These are phyloP conservation scores for Pristiophorus japonicus DNA, from an alignment of 2,113 vertebrate species.

Conservation along the genomic window DNA sequence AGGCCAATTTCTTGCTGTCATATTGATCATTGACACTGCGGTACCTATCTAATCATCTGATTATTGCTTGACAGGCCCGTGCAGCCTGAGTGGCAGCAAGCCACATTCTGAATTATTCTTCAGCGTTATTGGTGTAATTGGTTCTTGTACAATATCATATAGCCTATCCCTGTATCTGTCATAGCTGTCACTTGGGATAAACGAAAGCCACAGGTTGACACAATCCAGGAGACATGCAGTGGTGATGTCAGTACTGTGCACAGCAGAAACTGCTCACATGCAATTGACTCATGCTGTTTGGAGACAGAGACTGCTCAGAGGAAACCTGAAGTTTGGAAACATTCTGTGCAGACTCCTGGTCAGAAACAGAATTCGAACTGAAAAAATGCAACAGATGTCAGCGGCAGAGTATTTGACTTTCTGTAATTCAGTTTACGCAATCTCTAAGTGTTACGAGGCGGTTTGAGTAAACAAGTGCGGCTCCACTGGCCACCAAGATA, in stretches of 20 bases:
- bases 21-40: conserved; percentile 12
- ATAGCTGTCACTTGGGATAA: conserved; percentile 43
- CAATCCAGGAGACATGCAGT: conserved; percentile 44
- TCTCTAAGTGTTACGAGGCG: neutral
- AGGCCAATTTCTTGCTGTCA: neutral
- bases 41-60: conserved; percentile 45
- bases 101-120: conserved; percentile 47
- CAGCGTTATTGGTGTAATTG: conserved; percentile 45
- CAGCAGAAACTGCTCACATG: conserved; percentile 44
- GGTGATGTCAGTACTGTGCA: conserved; percentile 11
- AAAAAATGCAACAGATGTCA: conserved; percentile 32
- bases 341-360: conserved; percentile 36
- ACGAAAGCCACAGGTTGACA: conserved; percentile 41
- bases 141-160: conserved; percentile 45
- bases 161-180: conserved; percentile 46
- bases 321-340: conserved; percentile 39
- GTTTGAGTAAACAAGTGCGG: neutral
- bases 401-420: neutral
- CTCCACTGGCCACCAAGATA: neutral
- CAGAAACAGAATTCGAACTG: conserved; percentile 44
- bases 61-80: conserved; percentile 54
- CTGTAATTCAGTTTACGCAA: neutral
- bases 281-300: conserved; percentile 44
- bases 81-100: conserved; percentile 47
- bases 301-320: neutral